A percentile compares a stretch with the other conserved stretches of the same genome.
phyloP scores from a whole-genome alignment of 2,888 invertebrate species.

The Chymomyza fuscimana region DNA sequence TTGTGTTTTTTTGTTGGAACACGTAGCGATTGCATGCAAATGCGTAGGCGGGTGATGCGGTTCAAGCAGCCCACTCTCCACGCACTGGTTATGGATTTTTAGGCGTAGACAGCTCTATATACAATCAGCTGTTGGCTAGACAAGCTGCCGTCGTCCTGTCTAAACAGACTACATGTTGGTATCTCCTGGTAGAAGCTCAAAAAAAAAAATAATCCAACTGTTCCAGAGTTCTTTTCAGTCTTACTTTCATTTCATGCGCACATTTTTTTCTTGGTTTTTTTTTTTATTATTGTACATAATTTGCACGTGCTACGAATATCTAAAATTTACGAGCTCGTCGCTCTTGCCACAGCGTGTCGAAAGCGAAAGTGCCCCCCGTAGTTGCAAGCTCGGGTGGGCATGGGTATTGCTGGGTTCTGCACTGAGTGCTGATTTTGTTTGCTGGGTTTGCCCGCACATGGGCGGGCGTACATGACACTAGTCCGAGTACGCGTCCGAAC shows the following conservation, averaged over 20 bases:
- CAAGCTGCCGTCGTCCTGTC: background rate
- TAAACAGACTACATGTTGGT: background rate
- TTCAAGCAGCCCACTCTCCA: too few relatives aligned
- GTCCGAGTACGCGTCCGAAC: conserved; percentile 25
- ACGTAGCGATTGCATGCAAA: too few relatives aligned
- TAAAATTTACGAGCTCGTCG: conserved; percentile 62
- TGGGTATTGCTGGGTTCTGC: background rate
- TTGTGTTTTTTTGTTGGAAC: too few relatives aligned
- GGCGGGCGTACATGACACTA: conserved; percentile 40
- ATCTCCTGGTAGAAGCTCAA: background rate
- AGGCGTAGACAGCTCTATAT: background rate
- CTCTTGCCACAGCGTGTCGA: conserved; percentile 29
- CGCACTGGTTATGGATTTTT: background rate
- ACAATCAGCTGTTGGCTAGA: background rate
- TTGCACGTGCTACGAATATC: conserved; percentile 74
- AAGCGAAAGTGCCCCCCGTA: conserved; percentile 62
- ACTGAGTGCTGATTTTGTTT: background rate
- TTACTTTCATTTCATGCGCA: conserved; percentile 41
- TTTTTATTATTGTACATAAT: conserved; percentile 69
- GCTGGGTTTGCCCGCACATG: conserved; percentile 5
- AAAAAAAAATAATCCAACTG: background rate
- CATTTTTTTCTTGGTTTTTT: conserved; percentile 44
- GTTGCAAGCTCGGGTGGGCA: conserved; percentile 41
- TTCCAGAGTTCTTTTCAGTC: conserved; percentile 20
- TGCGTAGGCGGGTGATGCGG: too few relatives aligned